Conservation (phyloP, 2,113 vertebrate genomes). For the Proteles cristata region DNA sequence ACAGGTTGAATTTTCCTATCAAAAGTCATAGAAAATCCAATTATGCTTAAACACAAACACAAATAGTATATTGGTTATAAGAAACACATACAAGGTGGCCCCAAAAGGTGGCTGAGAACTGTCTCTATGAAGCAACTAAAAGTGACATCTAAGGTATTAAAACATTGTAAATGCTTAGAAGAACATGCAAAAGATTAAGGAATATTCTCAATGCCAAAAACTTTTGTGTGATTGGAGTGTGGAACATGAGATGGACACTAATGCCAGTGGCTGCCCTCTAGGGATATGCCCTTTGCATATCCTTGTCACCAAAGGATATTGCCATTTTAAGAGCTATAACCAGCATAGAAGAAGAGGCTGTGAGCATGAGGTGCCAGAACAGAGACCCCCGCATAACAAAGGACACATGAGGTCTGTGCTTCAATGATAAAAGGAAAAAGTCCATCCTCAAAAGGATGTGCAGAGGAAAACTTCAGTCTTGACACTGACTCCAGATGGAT, state of each 20-base stretch:
- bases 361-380: neutral
- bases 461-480: neutral
- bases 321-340: too few species aligned
- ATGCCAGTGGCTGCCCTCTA: neutral
- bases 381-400: neutral
- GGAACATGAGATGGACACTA: neutral
- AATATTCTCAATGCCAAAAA: neutral
- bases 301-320: neutral
- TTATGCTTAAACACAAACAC: constrained; percentile 3
- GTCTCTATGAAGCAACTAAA: neutral
- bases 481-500: neutral
- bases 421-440: neutral
- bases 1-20: neutral
- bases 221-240: neutral
- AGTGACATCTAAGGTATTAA: neutral
- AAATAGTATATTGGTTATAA: neutral
- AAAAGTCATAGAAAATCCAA: neutral
- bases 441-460: neutral
- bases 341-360: neutral
- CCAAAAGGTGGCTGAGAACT: constrained; percentile 10
- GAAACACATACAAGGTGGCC: neutral
- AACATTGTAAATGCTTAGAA: neutral
- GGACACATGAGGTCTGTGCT: neutral
- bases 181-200: neutral
- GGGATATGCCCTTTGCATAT: neutral